phyloP scores from a whole-genome alignment of 2,113 vertebrate species.

The Pangasianodon hypophthalmus region DNA sequence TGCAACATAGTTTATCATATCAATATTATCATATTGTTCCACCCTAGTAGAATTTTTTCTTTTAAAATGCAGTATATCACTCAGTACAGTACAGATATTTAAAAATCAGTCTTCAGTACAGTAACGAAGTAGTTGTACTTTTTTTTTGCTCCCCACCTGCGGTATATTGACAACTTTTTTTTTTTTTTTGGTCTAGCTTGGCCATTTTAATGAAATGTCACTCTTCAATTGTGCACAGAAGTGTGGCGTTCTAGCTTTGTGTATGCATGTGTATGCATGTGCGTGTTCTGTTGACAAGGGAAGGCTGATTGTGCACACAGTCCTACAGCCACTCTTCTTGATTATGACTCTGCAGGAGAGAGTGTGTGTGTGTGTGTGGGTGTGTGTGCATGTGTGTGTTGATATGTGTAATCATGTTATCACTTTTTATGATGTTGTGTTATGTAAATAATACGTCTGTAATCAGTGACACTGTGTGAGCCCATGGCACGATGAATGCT shows the following conservation, averaged over 20 bases:
- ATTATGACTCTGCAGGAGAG: neutral
- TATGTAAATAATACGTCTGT: slow-evolving; percentile 20
- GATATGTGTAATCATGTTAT: neutral
- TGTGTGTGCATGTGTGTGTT: neutral
- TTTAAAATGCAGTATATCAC: neutral
- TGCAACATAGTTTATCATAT: neutral
- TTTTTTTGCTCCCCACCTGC: neutral
- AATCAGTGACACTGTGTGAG: slow-evolving; percentile 23
- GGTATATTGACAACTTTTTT: neutral
- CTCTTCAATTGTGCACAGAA: neutral
- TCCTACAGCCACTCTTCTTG: neutral
- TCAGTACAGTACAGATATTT: neutral
- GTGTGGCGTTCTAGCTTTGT: neutral
- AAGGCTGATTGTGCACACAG: slow-evolving; percentile 2
- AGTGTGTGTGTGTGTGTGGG: neutral
- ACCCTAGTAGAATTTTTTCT: neutral
- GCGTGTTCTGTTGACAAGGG: neutral
- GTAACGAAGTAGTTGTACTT: neutral
- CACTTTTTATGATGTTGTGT: neutral
- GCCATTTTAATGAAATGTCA: slow-evolving; percentile 30
- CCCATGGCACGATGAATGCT: neutral
- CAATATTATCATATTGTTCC: neutral
- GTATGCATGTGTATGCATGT: neutral
- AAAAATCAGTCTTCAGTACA: neutral
- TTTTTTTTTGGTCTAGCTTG: too few species aligned